A percentile compares a stretch with the other conserved stretches of the same genome.
Evolutionary conservation across 2,797 vertebrate species (phyloP).

Genomic region (Loriculus beryllinus): DNA sequence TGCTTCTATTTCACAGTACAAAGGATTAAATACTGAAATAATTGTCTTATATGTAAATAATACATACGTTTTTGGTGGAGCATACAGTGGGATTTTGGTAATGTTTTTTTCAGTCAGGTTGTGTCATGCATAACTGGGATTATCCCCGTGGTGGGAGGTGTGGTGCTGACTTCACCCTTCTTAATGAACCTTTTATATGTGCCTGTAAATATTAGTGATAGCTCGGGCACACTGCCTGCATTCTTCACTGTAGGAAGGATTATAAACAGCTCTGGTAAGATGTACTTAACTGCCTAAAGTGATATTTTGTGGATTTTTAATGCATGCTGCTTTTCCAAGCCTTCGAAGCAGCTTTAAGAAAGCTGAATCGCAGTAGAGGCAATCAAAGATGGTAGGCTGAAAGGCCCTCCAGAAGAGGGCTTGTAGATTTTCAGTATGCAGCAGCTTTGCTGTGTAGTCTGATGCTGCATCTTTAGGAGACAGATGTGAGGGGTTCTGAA

Average conservation of each 20-base stretch:
- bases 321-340: neutral
- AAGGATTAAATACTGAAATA: slow-evolving; percentile 30
- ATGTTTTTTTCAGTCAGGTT: neutral
- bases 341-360: slow-evolving; percentile 32
- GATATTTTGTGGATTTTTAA: slow-evolving; percentile 18
- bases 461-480: neutral
- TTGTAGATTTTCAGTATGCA: neutral
- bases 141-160: neutral
- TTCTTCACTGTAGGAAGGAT: neutral
- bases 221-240: neutral
- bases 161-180: neutral
- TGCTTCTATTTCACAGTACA: slow-evolving; percentile 1
- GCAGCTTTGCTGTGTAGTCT: neutral
- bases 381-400: neutral
- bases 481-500: neutral
- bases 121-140: neutral
- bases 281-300: slow-evolving; percentile 20
- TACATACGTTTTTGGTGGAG: neutral
- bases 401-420: neutral
- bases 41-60: neutral
- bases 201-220: neutral
- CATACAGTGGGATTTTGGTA: neutral
- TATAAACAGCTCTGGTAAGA: neutral
- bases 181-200: neutral
- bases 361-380: slow-evolving; percentile 7